phyloP scores from a whole-genome alignment of 2,113 vertebrate species.

The Odontophorus gujanensis region DNA sequence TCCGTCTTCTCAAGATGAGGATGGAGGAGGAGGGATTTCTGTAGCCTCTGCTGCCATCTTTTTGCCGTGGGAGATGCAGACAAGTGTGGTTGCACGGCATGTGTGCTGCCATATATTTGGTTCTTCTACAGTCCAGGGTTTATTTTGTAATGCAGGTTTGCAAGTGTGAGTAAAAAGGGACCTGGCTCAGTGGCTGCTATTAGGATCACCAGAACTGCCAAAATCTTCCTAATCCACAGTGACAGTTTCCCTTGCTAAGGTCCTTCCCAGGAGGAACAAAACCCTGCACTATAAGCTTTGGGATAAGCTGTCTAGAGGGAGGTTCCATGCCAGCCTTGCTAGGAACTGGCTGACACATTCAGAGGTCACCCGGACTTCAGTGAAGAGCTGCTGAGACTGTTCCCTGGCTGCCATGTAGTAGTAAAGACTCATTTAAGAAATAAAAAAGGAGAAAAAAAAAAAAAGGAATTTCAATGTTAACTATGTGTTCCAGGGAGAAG shows the following conservation, averaged over 20 bases:
- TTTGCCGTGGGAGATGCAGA: neutral
- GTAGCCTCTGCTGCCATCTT: neutral
- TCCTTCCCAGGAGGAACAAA: neutral
- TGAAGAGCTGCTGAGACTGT: neutral
- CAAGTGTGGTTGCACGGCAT: neutral
- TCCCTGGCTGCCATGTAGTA: neutral
- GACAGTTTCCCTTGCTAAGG: neutral
- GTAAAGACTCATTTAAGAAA: neutral
- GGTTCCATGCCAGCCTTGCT: neutral
- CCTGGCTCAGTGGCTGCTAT: neutral
- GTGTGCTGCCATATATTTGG: neutral
- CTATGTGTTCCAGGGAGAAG: neutral
- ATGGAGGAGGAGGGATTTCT: neutral
- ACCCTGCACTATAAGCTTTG: neutral
- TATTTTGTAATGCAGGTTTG: neutral
- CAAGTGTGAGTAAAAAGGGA: neutral
- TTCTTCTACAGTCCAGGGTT: neutral
- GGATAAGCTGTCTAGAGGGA: neutral
- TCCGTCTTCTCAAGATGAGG: neutral
- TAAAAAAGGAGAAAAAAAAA: neutral
- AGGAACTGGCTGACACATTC: neutral
- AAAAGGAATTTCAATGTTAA: neutral
- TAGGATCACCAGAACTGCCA: neutral
- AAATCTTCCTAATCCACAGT: neutral
- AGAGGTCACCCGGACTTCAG: neutral